Conservation (phyloP, 1,140 invertebrate genomes). For the Helicoverpa zea region DNA sequence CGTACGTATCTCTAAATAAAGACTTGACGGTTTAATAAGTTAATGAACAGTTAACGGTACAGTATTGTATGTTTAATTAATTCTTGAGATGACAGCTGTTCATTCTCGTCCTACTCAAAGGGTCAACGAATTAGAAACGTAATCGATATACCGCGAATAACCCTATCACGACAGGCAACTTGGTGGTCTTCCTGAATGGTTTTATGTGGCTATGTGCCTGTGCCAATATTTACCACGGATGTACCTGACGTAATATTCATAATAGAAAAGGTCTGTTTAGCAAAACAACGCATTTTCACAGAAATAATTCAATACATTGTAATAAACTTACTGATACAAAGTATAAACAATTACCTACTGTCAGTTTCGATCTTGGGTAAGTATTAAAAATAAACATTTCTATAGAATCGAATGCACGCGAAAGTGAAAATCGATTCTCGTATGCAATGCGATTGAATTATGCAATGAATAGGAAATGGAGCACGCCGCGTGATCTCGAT, state of each 20-base stretch:
- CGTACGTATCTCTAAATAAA: conserved; percentile 28
- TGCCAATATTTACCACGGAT: neutral
- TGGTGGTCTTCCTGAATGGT: neutral
- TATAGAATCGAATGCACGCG: conserved; percentile 42
- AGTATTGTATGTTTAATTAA: conserved; percentile 44
- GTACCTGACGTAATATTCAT: neutral
- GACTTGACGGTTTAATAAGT: conserved; percentile 43
- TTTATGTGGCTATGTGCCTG: neutral
- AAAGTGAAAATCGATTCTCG: conserved; percentile 48
- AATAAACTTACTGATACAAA: neutral
- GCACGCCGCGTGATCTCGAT: conserved; percentile 45
- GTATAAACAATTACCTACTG: conserved; percentile 16
- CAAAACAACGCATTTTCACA: conserved; percentile 4
- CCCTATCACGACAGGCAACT: neutral
- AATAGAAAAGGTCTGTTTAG: neutral
- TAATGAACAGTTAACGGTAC: conserved; percentile 40
- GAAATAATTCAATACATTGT: conserved; percentile 15
- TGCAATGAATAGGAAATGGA: conserved; percentile 47
- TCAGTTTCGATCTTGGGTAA: conserved; percentile 24
- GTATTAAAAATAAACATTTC: conserved; percentile 37
- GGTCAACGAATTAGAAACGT: conserved; percentile 23
- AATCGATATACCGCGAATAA: neutral
- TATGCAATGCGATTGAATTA: conserved; percentile 47
- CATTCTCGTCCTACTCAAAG: neutral
- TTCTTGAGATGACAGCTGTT: conserved; percentile 42